Evolutionary conservation across 2,888 invertebrate genomes (phyloP).

Genomic region (Atethmia centrago): DNA sequence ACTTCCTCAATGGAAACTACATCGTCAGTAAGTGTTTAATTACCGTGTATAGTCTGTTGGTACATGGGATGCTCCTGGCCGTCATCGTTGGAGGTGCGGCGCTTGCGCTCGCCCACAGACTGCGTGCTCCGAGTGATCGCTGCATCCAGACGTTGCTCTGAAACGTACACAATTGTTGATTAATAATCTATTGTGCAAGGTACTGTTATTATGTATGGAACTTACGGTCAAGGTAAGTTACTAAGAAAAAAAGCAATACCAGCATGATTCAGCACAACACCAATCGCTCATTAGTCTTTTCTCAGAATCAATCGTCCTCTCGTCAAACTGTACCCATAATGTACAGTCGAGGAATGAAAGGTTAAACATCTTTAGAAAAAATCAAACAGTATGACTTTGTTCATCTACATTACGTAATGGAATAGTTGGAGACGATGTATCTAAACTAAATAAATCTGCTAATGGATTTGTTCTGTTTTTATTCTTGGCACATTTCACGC

Average conservation of each 20-base stretch:
- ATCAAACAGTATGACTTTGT: background rate
- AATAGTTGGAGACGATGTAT: background rate
- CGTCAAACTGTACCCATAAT: slow-evolving; percentile 7
- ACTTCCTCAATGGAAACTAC: background rate
- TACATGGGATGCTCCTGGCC: slow-evolving; percentile 83
- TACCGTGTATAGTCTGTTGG: slow-evolving; percentile 89
- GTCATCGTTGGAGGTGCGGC: slow-evolving; percentile 85
- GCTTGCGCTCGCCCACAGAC: slow-evolving; percentile 85
- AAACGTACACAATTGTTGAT: slow-evolving; percentile 56
- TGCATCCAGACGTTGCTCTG: slow-evolving; percentile 85
- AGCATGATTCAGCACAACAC: slow-evolving; percentile 18
- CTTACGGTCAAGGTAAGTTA: slow-evolving; percentile 15
- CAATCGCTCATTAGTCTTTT: background rate
- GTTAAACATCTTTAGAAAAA: background rate
- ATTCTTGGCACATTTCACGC: background rate
- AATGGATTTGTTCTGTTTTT: background rate
- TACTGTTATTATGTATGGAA: background rate
- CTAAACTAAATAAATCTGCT: background rate
- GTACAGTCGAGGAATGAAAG: background rate
- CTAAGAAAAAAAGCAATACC: slow-evolving; percentile 6
- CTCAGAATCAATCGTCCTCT: background rate
- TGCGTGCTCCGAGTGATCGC: slow-evolving; percentile 87
- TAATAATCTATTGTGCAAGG: background rate
- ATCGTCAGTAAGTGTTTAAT: slow-evolving; percentile 13
- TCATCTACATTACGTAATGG: background rate